Base-by-base conservation (phyloP, 2,797 vertebrate species). In the Lacerta agilis region DNA sequence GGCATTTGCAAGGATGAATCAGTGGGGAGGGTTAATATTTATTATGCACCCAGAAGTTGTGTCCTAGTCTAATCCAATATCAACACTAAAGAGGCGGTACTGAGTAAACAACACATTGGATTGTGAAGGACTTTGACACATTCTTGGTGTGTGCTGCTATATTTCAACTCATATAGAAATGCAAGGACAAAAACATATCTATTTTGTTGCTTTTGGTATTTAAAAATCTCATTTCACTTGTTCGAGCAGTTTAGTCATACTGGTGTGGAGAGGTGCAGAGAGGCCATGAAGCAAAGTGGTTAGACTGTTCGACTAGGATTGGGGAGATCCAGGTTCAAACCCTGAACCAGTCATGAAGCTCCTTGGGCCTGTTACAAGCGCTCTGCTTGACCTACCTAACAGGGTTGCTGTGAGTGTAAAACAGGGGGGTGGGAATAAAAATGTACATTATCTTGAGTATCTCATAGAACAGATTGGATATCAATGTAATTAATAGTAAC, bases 51-150 rank as follows among this genome's bases (percentile, higher is more conserved):
- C n/a, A 23, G n/a, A 83, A 33, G 71, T 10, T 49, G 8, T 71
- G 41, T 49, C 66, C 81, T 82, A 49, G 71, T 29, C 83, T 61
- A 33, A 38, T 8, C 73, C 2, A 36, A 5, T 55, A 2, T 33
- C 0, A 17, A 18, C 13, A 10, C 1, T 1, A 64, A 64, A 73
- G 81, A 88, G 61, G 41, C 5, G 80, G 79, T 8, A 71, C 43
- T 72, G 69, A 61, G n/a, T 15, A 17, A 87, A 27, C 3, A 82
- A 71, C 0, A 0, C 41, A 0, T 79, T 77, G n/a, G 9, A 10
- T 79, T 18, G 49, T 58, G 86, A 79, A 91, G 86, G 78, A 27
- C 10, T 89, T 43, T 17, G 49, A 29, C 66, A 41, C 73, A 71
- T 33, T 71, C 71, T 71, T 45, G 10, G 8, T 29, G 27, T 83